Evolutionary conservation across 2,888 invertebrate species (phyloP), one percentile per base, ranked within the genome.

Genomic region (Amblyteles armatorius): DNA sequence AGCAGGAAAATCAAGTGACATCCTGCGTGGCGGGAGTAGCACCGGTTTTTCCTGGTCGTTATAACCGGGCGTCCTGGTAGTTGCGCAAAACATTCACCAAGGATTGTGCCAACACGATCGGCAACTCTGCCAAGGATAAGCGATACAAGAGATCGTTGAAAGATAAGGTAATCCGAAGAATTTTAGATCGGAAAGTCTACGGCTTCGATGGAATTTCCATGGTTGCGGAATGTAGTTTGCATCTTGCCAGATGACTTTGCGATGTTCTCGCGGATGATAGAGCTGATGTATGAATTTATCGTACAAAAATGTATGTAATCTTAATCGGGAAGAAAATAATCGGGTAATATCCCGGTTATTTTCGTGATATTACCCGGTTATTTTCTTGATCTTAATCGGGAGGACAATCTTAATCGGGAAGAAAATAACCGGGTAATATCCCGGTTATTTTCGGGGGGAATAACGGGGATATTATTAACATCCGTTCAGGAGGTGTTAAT

Each of bases 61-160:
- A 68, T 44, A 26, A 78, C 50, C 76, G 44, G 68, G 60, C n/a
- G 44, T 76, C 55, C 22, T 22, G 57, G 11, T 71, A 44, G 55
- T 82, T 77, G 29, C 50, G 78, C 55, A 80, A 74, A 76, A 19
- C 74, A 82, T 33, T 72, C 3, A 40, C 33, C 69, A 65, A 44
- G 29, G 69, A 69, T n/a, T 19, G 68, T 69, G 57, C 19, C 19
- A 52, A 69, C 19, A 83, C 82, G 87, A 86, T 87, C 82, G 85
- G 88, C 89, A 90, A 90, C 89, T 89, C 87, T 89, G 89, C 88
- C 91, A 91, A 91, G 91, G 91, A 91, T 90, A 16, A 48, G 44
- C 44, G 4, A 3, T 4, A 16, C 4, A 16, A 48, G 44, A 48
- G 44, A 48, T 48, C 44, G 16, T 57, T 26, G 4, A 22, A 26